These are phyloP conservation scores for Drosophila histrio DNA, from an alignment of 2,888 invertebrate species.

Conservation along the genomic window DNA sequence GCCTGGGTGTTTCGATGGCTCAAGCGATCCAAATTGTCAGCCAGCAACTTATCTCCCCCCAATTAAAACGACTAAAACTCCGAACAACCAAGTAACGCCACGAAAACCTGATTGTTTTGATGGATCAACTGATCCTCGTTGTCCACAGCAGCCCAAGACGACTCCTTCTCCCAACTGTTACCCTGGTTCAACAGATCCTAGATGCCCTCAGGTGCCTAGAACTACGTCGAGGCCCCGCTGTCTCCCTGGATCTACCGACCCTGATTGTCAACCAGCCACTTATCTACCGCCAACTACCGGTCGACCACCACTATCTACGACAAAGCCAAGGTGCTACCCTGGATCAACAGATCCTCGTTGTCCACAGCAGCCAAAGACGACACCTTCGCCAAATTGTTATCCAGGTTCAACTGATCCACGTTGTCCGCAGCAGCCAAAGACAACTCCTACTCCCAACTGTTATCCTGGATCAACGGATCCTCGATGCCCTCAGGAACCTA, in stretches of 20 bases:
- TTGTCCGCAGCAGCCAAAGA: conserved; percentile 5
- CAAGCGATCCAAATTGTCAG: conserved; percentile 71
- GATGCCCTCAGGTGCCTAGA: conserved; percentile 65
- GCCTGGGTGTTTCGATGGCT: conserved; percentile 82
- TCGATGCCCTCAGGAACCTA: not conserved
- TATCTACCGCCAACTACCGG: not conserved
- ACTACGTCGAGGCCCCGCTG: conserved; percentile 16
- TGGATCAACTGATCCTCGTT: conserved; percentile 34
- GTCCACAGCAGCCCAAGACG: conserved; percentile 20
- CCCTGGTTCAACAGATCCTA: conserved; percentile 81
- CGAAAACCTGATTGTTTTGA: conserved; percentile 20
- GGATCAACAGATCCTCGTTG: conserved; percentile 27
- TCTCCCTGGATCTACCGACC: conserved; percentile 23
- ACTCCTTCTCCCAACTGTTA: conserved; percentile 45
- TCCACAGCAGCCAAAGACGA: conserved; percentile 13
- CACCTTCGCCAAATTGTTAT: not conserved
- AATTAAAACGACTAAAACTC: conserved; percentile 27
- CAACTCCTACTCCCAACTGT: conserved; percentile 21
- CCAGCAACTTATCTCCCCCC: conserved; percentile 54
- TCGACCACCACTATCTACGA: not conserved
- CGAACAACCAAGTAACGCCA: conserved; percentile 28
- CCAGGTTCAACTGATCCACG: conserved; percentile 21
- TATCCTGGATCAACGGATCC: conserved; percentile 79
- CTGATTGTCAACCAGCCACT: conserved; percentile 11
- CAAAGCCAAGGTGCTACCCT: conserved; percentile 14